These are phyloP conservation scores for Neoniphon sammara DNA, from an alignment of 2,797 vertebrate species.

Conservation along the genomic window DNA sequence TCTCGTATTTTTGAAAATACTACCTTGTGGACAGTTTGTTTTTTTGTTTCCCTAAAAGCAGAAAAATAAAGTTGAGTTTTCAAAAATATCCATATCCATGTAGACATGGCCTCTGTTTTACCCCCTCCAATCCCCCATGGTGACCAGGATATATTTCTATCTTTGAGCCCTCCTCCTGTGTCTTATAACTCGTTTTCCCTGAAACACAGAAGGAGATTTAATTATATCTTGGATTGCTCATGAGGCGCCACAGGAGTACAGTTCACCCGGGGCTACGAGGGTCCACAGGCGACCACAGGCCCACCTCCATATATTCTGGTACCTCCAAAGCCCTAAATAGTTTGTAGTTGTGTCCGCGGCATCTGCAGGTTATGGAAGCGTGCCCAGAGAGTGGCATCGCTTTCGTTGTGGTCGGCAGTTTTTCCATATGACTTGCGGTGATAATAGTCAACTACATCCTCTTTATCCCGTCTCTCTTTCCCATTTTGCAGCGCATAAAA, in stretches of 20 bases:
- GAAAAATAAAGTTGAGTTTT: no score
- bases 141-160: slow-evolving; percentile 42
- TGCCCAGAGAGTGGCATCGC: slow-evolving; percentile 51
- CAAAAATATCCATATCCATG: no score
- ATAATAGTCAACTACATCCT: slow-evolving; percentile 46
- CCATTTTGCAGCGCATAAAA: slow-evolving; percentile 48
- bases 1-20: no score
- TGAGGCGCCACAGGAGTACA: slow-evolving; percentile 52
- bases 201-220: slow-evolving; percentile 52
- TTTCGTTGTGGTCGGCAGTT: slow-evolving; percentile 66
- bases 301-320: slow-evolving; percentile 62
- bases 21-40: no score
- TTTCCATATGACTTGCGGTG: slow-evolving; percentile 56
- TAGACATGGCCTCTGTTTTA: neutral
- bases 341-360: slow-evolving; percentile 58
- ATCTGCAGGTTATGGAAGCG: slow-evolving; percentile 69
- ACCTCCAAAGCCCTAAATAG: slow-evolving; percentile 73
- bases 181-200: slow-evolving; percentile 55
- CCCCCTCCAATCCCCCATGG: slow-evolving; percentile 5
- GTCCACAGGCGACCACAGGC: slow-evolving; percentile 37
- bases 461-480: slow-evolving; percentile 55
- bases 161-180: slow-evolving; percentile 21
- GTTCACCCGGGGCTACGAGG: slow-evolving; percentile 35
- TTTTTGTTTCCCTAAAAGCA: no score
- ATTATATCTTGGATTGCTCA: slow-evolving; percentile 63